phyloP scores from a whole-genome alignment of 2,797 vertebrate genomes.

The Danionella dracula region DNA sequence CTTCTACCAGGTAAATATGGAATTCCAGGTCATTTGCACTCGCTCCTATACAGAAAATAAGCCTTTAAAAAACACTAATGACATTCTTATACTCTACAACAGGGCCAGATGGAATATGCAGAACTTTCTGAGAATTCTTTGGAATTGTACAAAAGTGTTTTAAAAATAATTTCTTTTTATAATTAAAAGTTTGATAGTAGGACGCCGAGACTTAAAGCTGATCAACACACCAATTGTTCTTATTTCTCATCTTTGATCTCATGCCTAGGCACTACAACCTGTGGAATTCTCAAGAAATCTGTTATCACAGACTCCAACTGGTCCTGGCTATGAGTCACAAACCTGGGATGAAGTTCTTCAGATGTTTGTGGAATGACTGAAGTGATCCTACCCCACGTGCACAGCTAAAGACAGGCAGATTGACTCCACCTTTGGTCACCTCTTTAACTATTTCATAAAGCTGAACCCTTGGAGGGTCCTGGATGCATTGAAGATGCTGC shows the following conservation, averaged over 20 bases:
- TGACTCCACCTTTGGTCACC: constrained; percentile 8
- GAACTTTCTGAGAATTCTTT: too few relatives aligned
- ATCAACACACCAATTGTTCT: too few relatives aligned
- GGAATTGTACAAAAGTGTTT: too few relatives aligned
- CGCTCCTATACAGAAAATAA: not conserved
- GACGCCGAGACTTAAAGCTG: too few relatives aligned
- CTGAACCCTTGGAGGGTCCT: constrained; percentile 8
- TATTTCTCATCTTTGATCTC: too few relatives aligned
- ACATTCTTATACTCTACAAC: not conserved
- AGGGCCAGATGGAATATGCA: too few relatives aligned
- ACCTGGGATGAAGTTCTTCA: constrained; percentile 32
- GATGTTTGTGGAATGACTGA: constrained; percentile 20
- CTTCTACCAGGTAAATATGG: constrained; percentile 16
- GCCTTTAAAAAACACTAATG: not conserved
- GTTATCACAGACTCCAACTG: too few relatives aligned
- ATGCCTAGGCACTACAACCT: too few relatives aligned
- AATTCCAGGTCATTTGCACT: constrained; percentile 14
- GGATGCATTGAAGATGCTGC: not conserved
- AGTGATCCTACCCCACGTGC: constrained; percentile 10
- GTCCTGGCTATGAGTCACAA: too few relatives aligned
- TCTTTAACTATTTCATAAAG: constrained; percentile 13
- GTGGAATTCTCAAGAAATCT: too few relatives aligned
- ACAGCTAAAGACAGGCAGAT: constrained; percentile 12
- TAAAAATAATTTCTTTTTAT: too few relatives aligned
- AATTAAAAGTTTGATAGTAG: too few relatives aligned